A percentile compares a stretch with the other conserved stretches of the same genome.
phyloP scores from a whole-genome alignment of 2,113 vertebrate species.

The Petrocephalus zakoni region DNA sequence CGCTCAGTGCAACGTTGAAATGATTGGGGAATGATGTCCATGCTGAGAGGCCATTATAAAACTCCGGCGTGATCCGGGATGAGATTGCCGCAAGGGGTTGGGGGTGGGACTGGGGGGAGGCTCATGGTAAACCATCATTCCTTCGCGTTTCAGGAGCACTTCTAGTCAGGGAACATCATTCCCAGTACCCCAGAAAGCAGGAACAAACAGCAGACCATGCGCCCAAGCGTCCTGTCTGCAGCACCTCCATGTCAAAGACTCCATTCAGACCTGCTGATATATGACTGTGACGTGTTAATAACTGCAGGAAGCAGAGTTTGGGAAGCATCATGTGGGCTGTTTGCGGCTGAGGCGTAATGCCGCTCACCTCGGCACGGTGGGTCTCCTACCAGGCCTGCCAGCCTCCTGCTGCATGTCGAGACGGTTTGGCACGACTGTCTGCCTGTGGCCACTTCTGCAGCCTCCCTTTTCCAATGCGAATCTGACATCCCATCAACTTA shows the following conservation, averaged over 20 bases:
- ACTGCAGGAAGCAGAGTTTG: not conserved
- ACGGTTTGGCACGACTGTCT: not conserved
- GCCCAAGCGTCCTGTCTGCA: not conserved
- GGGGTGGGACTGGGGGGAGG: not conserved
- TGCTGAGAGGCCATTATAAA: slow-evolving; percentile 33
- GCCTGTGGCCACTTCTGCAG: not conserved
- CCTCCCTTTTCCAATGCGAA: not conserved
- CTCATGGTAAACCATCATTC: not conserved
- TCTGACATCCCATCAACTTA: not conserved
- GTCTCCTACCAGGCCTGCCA: not conserved
- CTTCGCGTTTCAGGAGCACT: not conserved
- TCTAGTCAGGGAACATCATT: not conserved
- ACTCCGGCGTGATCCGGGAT: slow-evolving; percentile 18
- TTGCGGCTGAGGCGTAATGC: not conserved
- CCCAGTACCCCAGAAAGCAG: not conserved
- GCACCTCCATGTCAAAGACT: not conserved
- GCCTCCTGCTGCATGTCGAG: not conserved
- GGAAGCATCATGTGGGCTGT: not conserved
- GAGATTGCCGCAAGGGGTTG: not conserved
- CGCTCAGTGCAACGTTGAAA: not conserved
- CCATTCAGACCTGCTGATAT: not conserved
- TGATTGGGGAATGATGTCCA: slow-evolving; percentile 23
- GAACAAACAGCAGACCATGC: not conserved
- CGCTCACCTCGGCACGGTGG: not conserved
- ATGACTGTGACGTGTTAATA: not conserved